These are phyloP conservation scores for Ashinkailepas kermadecensis DNA, from an alignment of 2,888 invertebrate genomes.

Conservation along the genomic window DNA sequence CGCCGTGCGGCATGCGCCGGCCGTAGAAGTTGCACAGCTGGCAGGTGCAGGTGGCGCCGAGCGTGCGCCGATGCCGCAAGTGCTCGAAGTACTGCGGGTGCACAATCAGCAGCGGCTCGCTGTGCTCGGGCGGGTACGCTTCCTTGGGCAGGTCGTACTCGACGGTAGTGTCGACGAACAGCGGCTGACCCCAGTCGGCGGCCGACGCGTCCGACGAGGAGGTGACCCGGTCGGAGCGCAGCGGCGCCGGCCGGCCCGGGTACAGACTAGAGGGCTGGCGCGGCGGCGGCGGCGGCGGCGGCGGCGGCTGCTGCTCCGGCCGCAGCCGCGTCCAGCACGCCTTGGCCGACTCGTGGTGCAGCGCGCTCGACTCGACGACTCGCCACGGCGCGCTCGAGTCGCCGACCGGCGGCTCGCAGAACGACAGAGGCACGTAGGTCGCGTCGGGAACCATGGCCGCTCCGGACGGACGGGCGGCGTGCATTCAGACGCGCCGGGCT, in stretches of 20 bases:
- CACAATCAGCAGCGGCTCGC: constrained; percentile 17
- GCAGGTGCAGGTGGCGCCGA: neutral
- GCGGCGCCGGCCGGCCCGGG: neutral
- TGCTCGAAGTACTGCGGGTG: constrained; percentile 16
- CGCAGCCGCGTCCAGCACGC: neutral
- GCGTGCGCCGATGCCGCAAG: constrained; percentile 1
- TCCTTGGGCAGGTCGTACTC: constrained; percentile 17
- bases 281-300: neutral
- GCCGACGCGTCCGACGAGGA: neutral
- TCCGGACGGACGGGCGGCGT: neutral
- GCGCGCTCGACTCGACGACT: neutral
- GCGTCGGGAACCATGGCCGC: constrained; percentile 9
- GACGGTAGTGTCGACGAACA: neutral
- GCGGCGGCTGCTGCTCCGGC: neutral
- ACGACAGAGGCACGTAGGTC: neutral
- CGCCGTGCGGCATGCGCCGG: neutral
- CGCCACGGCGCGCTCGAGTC: neutral
- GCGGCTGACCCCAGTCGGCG: neutral
- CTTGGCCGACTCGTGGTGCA: too few species aligned
- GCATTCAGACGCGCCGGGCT: neutral
- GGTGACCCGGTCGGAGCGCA: neutral
- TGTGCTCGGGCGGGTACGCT: constrained; percentile 4
- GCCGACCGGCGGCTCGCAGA: neutral
- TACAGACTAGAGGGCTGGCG: neutral
- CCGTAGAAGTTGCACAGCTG: constrained; percentile 19